phyloP scores from a whole-genome alignment of 1,140 invertebrate species.

The Sminthurinus signatus region DNA sequence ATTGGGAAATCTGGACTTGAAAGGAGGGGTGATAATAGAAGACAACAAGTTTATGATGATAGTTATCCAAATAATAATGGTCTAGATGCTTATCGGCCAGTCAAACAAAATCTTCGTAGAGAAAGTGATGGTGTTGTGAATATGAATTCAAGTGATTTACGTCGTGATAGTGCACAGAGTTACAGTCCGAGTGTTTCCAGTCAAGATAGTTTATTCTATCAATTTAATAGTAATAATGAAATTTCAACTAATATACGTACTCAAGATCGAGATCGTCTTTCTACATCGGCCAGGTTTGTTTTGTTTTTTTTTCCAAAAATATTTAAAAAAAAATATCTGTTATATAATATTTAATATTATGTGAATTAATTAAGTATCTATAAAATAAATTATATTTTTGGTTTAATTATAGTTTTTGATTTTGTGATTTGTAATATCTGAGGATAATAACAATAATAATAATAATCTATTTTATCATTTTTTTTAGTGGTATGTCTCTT shows the following conservation, averaged over 20 bases:
- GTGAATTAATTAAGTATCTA: background rate
- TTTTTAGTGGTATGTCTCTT: slow-evolving; percentile 2
- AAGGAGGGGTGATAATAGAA: background rate
- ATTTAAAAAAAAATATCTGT: background rate
- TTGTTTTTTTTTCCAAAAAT: background rate
- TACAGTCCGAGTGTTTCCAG: slow-evolving; percentile 28
- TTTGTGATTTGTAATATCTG: too few species aligned
- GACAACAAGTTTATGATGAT: background rate
- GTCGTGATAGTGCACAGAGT: slow-evolving; percentile 31
- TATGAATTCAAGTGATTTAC: slow-evolving; percentile 21
- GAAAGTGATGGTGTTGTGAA: slow-evolving; percentile 48
- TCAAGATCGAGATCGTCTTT: too few species aligned
- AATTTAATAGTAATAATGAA: background rate
- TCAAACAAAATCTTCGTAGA: slow-evolving; percentile 28
- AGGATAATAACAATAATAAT: too few species aligned
- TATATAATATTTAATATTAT: background rate
- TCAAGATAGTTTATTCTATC: slow-evolving; percentile 33
- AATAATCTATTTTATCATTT: slow-evolving; percentile 5
- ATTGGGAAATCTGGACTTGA: too few species aligned
- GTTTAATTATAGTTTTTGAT: too few species aligned
- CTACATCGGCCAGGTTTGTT: background rate
- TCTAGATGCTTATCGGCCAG: background rate
- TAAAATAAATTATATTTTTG: background rate
- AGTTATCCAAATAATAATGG: background rate
- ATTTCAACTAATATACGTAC: too few species aligned